Evolutionary conservation across 2,888 invertebrate genomes (phyloP).

Genomic region (Plutella xylostella): DNA sequence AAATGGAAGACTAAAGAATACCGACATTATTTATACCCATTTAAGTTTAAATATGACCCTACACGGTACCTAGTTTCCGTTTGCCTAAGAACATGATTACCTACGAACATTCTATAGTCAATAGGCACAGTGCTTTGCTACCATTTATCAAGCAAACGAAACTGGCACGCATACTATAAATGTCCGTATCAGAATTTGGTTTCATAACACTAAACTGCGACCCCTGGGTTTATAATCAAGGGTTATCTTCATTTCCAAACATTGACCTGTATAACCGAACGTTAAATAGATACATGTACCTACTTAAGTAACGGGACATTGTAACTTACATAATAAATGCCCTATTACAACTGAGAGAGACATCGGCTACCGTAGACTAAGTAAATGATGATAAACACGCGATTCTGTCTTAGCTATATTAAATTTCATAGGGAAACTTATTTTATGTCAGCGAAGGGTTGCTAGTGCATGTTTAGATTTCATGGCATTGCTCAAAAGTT

Average conservation of each 20-base stretch:
- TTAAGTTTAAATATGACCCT: no score
- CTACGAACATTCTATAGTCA: no score
- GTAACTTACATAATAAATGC: constrained; percentile 50
- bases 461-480: constrained; percentile 41
- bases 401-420: constrained; percentile 35
- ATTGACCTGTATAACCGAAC: constrained; percentile 18
- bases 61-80: no score
- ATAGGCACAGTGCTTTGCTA: no score
- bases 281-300: constrained; percentile 25
- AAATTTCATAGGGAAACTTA: constrained; percentile 61
- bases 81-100: no score
- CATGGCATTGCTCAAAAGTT: constrained; percentile 41
- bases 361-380: constrained; percentile 39
- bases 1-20: no score
- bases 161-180: no score
- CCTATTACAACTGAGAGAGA: constrained; percentile 49
- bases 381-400: constrained; percentile 49
- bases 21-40: no score
- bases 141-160: no score
- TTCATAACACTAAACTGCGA: constrained; percentile 1
- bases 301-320: constrained; percentile 32
- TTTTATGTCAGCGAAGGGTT: constrained; percentile 38
- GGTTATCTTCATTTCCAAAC: constrained; percentile 41
- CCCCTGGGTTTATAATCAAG: constrained; percentile 8
- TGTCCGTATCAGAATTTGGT: not conserved